Base-by-base conservation (phyloP, 2,113 vertebrate species). In the Helogale parvula region DNA sequence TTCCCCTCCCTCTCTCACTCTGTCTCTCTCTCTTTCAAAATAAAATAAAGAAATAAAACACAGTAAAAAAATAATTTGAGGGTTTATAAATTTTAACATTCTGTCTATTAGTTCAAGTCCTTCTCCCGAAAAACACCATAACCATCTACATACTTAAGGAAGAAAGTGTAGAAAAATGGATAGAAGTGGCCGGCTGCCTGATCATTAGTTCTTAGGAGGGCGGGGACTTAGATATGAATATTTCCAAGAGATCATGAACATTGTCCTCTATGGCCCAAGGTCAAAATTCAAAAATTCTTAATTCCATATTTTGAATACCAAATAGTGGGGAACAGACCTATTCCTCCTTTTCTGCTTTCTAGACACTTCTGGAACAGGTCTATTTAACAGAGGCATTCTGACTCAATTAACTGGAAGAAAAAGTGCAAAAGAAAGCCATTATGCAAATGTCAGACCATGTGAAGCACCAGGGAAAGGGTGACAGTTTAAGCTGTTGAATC, bases 361-460 rank as follows among this genome's bases (percentile, higher is more conserved):
- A 76, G 77, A 90, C 3, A 1, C 52, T 96, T 96, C 77, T 88
- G 93, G 77, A 88, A 63, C 27, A 76, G 81, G 35, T 85, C 77
- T 91, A 14, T 60, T 82, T 80, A 74, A 35, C 31, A 50, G 72
- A 96, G 84, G 31, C 45, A 60, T 47, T 76, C 16, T 66, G 69
- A 80, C 38, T 63, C 90, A 94, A 88, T 97, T 95, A 93, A 52
- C 13, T 72, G 52, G 66, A 85, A 81, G 45, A 60, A 79, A 60
- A 88, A 23, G 16, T 31, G 88, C 66, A 86, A 88, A 95, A 83
- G 80, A 77, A 93, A 79, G 10, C 79, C 45, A 33, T 82, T 71
- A 88, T 88, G 71, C 9, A 65, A 90, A 65, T 69, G 41, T 88
- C 33, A 97, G 90, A 38, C 25, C 45, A 13, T 45, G 81, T 33